A percentile compares a stretch with the other conserved stretches of the same genome.
phyloP scores from a whole-genome alignment of 1,140 invertebrate genomes.

The Drosophila novamexicana region DNA sequence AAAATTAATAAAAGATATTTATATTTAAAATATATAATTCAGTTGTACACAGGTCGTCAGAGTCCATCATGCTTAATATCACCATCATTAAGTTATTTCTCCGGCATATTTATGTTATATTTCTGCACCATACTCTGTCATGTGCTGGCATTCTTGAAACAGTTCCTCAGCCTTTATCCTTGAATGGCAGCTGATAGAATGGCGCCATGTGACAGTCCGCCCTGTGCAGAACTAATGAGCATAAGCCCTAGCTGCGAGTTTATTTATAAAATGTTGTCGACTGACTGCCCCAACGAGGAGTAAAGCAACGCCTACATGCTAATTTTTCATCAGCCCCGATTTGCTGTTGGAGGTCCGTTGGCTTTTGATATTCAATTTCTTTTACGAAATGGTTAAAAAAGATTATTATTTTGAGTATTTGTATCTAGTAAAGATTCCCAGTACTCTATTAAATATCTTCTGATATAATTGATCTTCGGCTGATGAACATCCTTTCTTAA shows the following conservation, averaged over 20 bases:
- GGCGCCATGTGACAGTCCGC: background rate
- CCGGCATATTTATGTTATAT: no score
- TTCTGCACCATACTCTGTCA: no score
- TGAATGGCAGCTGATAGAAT: background rate
- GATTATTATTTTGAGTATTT: background rate
- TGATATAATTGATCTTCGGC: no score
- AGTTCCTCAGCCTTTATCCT: background rate
- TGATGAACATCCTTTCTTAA: no score
- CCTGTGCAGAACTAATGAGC: background rate
- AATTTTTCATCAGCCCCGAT: background rate
- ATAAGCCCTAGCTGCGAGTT: background rate
- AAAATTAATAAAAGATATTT: no score
- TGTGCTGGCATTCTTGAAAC: no score
- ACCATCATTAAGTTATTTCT: background rate
- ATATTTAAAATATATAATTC: no score
- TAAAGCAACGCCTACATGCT: background rate
- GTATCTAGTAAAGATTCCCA: no score
- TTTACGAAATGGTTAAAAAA: no score
- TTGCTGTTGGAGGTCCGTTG: background rate
- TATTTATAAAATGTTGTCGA: background rate
- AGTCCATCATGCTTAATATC: no score
- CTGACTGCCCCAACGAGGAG: background rate
- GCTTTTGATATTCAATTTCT: slow-evolving; percentile 6
- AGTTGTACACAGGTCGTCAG: no score
- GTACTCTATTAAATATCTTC: no score